Percentiles rank a stretch among this genome's conserved stretches.
These are phyloP conservation scores for Porites rus DNA, from an alignment of 92 coral and sea anemone species.

Conservation along the genomic window DNA sequence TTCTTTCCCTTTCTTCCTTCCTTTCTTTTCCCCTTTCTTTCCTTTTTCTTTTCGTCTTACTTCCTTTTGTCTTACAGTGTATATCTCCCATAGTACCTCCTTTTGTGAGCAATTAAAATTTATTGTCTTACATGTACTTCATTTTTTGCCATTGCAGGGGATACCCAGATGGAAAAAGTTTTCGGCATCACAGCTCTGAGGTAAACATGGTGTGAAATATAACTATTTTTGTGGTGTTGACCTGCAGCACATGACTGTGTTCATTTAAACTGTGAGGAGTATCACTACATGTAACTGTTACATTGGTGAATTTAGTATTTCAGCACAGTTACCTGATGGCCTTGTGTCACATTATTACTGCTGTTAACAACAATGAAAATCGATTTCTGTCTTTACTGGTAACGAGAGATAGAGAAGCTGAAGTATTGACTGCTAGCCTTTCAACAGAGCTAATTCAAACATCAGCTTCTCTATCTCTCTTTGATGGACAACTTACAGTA, in stretches of 20 bases:
- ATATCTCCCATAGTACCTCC: neutral
- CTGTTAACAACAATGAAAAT: no score
- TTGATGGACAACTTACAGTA: no score
- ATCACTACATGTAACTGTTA: no score
- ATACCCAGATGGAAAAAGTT: conserved; percentile 65
- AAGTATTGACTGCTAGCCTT: no score
- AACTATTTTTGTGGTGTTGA: neutral
- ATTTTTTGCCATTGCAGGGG: conserved; percentile 33
- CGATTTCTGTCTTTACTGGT: no score
- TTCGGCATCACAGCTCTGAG: conserved; percentile 21
- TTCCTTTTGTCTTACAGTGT: neutral
- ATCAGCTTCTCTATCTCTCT: no score
- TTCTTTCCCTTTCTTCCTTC: neutral
- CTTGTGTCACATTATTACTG: no score
- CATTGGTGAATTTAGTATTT: no score
- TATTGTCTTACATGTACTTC: neutral
- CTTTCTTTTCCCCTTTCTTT: neutral
- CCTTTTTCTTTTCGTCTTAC: neutral
- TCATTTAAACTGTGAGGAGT: no score
- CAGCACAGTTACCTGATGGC: no score
- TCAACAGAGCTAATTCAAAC: no score
- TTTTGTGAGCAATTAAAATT: neutral
- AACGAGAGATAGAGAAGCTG: no score
- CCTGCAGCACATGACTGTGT: neutral
- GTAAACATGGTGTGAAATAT: conserved; percentile 1